These are phyloP conservation scores for Ptychoptera albimana DNA, from an alignment of 2,888 invertebrate species.

Conservation along the genomic window DNA sequence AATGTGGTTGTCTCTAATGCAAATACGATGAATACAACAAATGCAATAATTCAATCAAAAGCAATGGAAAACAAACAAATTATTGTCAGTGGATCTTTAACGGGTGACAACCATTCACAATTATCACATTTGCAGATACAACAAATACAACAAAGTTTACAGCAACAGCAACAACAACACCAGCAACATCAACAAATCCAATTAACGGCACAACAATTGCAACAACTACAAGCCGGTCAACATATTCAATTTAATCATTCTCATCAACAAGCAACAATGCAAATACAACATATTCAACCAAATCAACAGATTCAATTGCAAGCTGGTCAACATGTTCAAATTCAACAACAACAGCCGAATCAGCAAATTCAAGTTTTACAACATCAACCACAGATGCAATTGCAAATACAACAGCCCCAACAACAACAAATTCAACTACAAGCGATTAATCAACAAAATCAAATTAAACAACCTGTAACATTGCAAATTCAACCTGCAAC, in stretches of 20 bases:
- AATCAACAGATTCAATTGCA: conserved; percentile 2
- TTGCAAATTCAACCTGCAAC: conserved; percentile 22
- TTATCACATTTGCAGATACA: conserved; percentile 5
- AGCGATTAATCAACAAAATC: conserved; percentile 15
- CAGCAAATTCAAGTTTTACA: conserved; percentile 35
- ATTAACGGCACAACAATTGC: not conserved
- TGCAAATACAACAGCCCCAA: conserved; percentile 30
- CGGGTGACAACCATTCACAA: not conserved
- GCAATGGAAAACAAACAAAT: too few relatives aligned
- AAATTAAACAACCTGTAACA: conserved; percentile 14
- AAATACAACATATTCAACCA: conserved; percentile 2
- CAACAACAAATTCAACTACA: conserved; percentile 17
- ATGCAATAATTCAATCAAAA: too few relatives aligned
- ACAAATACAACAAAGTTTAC: not conserved
- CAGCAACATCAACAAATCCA: conserved; percentile 4
- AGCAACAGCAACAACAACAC: conserved; percentile 5
- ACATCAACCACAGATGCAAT: conserved; percentile 29
- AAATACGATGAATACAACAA: not conserved
- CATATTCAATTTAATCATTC: conserved; percentile 4
- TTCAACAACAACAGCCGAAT: conserved; percentile 35
- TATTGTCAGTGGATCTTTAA: too few relatives aligned
- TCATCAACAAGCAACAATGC: conserved; percentile 2
- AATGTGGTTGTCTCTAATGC: conserved; percentile 1
- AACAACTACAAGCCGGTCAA: conserved; percentile 3
- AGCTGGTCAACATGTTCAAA: conserved; percentile 27